Percentiles rank a stretch among this genome's conserved stretches.
Evolutionary conservation across 2,797 vertebrate genomes (phyloP).

Genomic region (Philypnodon macrostomus): DNA sequence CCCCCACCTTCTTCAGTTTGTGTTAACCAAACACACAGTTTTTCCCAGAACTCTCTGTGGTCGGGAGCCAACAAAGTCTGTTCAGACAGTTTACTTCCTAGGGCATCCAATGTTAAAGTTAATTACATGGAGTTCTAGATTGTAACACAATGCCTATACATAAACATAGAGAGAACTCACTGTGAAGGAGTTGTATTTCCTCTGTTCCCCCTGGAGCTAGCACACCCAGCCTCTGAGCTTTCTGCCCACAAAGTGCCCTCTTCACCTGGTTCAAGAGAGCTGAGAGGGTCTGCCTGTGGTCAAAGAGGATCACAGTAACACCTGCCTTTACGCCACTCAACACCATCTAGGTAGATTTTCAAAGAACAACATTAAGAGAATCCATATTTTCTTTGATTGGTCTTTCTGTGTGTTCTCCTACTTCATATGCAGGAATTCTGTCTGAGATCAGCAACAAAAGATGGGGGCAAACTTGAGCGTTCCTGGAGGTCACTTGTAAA

Average conservation of each 20-base stretch:
- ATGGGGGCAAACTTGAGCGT: constrained; percentile 2
- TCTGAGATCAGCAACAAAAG: constrained; percentile 81
- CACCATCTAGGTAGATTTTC: constrained; percentile 82
- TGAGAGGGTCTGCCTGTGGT: constrained; percentile 77
- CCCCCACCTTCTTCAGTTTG: constrained; percentile 73
- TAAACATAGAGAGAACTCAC: constrained; percentile 56
- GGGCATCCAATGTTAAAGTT: background rate
- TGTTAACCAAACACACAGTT: constrained; percentile 71
- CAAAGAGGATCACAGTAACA: constrained; percentile 77
- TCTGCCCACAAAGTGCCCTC: constrained; percentile 67
- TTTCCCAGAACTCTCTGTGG: constrained; percentile 85
- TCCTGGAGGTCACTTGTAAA: background rate
- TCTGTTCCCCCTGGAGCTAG: constrained; percentile 79
- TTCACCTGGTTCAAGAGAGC: constrained; percentile 73
- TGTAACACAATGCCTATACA: constrained; percentile 6
- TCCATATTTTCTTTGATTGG: background rate
- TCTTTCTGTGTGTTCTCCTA: constrained; percentile 35
- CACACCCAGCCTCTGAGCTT: constrained; percentile 77
- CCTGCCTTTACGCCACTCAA: constrained; percentile 70
- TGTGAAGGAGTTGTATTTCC: constrained; percentile 76
- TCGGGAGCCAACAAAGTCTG: constrained; percentile 71
- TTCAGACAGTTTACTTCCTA: constrained; percentile 74
- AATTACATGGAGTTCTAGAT: background rate
- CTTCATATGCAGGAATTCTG: constrained; percentile 84
- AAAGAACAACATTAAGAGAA: background rate